phyloP scores from a whole-genome alignment of 1,140 invertebrate species.

The Drosophila navojoa region DNA sequence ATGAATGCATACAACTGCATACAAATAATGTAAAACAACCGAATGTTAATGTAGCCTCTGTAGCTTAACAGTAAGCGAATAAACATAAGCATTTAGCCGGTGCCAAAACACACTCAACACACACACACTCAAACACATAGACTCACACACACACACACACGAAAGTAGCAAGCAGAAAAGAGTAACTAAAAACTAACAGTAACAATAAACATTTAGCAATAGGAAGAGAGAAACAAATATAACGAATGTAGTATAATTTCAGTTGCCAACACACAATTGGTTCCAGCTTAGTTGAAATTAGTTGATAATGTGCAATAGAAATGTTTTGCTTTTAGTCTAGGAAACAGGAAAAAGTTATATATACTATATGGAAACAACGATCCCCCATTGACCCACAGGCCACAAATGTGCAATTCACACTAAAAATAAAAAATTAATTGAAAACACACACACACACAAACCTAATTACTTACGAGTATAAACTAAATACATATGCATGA shows the following conservation, averaged over 20 bases:
- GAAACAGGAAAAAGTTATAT: slow-evolving; percentile 22
- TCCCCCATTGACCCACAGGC: slow-evolving; percentile 11
- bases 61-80: slow-evolving; percentile 21
- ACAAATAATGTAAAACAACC: slow-evolving; percentile 34
- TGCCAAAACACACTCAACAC: slow-evolving; percentile 36
- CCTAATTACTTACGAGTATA: slow-evolving; percentile 10
- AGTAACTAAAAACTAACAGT: slow-evolving; percentile 44
- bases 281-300: slow-evolving; percentile 58
- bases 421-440: too few species aligned
- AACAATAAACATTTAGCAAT: slow-evolving; percentile 45
- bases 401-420: slow-evolving; percentile 19
- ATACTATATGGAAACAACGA: slow-evolving; percentile 15
- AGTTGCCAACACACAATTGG: slow-evolving; percentile 49
- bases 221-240: slow-evolving; percentile 10
- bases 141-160: slow-evolving; percentile 15
- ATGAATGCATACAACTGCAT: slow-evolving; percentile 14
- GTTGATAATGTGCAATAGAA: slow-evolving; percentile 64
- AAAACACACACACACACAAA: slow-evolving; percentile 23
- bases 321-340: slow-evolving; percentile 68
- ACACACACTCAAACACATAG: slow-evolving; percentile 17
- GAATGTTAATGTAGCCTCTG: slow-evolving; percentile 6
- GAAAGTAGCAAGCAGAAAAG: slow-evolving; percentile 5
- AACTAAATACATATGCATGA: slow-evolving; percentile 32
- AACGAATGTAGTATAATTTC: slow-evolving; percentile 46
- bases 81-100: slow-evolving; percentile 30